Conservation (phyloP, 2,888 invertebrate species). For the Drosophila birchii region DNA sequence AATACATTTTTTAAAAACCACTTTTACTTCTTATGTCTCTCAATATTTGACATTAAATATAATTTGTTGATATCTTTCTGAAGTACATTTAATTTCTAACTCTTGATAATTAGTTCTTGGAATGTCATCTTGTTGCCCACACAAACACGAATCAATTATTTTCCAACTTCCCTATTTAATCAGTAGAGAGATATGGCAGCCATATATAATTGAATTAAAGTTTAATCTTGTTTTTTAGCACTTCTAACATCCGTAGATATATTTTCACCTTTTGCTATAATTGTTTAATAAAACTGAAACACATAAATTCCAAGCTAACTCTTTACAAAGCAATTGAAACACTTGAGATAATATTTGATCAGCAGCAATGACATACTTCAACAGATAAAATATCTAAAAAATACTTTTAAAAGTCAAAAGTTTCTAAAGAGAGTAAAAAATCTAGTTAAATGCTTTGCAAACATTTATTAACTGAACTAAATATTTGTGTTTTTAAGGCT, state of each 20-base stretch:
- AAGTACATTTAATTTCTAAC: background rate
- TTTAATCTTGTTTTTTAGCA: slow-evolving; percentile 2
- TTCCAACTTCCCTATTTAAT: slow-evolving; percentile 1
- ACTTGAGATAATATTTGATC: slow-evolving; percentile 61
- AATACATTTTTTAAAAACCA: too few species aligned
- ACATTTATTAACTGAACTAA: background rate
- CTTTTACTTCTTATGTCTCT: background rate
- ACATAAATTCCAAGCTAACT: slow-evolving; percentile 3
- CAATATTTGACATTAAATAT: background rate
- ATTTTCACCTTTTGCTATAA: background rate
- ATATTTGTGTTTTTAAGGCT: background rate
- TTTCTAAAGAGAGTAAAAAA: background rate
- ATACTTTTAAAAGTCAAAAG: background rate
- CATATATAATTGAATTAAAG: background rate
- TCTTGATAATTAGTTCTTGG: background rate
- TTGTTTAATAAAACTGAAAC: background rate
- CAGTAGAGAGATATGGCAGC: background rate
- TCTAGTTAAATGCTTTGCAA: background rate
- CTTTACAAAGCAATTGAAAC: slow-evolving; percentile 15
- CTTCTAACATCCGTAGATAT: background rate
- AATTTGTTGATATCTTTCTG: background rate
- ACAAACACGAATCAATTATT: background rate
- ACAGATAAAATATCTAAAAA: background rate
- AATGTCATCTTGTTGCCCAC: background rate
- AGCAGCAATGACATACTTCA: slow-evolving; percentile 16